Conservation (phyloP, 2,888 invertebrate species). For the Tridacna gigas region DNA sequence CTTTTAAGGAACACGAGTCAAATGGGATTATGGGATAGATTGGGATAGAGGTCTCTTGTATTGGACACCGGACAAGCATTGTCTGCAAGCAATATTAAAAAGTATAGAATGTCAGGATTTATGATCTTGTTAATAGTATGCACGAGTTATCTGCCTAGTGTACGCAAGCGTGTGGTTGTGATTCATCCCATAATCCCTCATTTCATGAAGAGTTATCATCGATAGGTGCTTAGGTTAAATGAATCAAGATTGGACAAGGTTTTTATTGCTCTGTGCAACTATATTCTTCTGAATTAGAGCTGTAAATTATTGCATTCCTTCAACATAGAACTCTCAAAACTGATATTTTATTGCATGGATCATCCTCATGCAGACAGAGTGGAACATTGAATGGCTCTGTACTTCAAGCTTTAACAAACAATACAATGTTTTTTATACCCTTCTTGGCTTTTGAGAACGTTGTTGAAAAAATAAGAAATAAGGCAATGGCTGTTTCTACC, state of each 20-base stretch:
- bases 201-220: slow-evolving; percentile 48
- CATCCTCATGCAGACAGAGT: slow-evolving; percentile 1
- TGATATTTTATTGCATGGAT: slow-evolving; percentile 38
- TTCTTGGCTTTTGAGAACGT: too few relatives aligned
- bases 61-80: slow-evolving; percentile 14
- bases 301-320: slow-evolving; percentile 9
- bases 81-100: slow-evolving; percentile 31
- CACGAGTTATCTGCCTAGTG: slow-evolving; percentile 14
- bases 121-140: slow-evolving; percentile 25
- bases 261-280: slow-evolving; percentile 28
- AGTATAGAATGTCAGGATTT: slow-evolving; percentile 24
- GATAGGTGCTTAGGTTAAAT: slow-evolving; percentile 59
- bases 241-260: slow-evolving; percentile 62
- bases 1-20: neutral
- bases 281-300: slow-evolving; percentile 1
- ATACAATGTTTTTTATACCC: too few relatives aligned
- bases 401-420: too few relatives aligned
- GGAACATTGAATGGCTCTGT: too few relatives aligned
- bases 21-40: slow-evolving; percentile 40
- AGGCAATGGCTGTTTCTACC: too few relatives aligned
- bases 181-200: slow-evolving; percentile 27
- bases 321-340: slow-evolving; percentile 32
- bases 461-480: too few relatives aligned
- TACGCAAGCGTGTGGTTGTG: slow-evolving; percentile 17
- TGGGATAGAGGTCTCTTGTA: neutral